A percentile compares a stretch with the other conserved stretches of the same genome.
Conservation (phyloP, 2,888 invertebrate genomes). For the Chelonus formosanus region DNA sequence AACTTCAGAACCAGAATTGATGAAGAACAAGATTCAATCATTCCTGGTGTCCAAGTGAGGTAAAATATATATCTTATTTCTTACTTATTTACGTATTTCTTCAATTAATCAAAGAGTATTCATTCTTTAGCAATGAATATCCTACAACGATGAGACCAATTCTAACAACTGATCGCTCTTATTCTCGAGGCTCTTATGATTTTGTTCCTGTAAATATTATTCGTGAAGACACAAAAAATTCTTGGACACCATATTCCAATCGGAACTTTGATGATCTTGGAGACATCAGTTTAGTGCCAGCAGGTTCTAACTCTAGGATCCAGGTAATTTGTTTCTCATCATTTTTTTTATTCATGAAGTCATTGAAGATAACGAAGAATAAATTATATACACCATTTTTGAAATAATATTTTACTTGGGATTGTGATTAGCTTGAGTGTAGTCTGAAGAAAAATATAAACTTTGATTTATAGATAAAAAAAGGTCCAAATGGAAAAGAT, state of each 20-base stretch:
- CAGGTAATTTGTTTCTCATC: slow-evolving; percentile 47
- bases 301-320: slow-evolving; percentile 59
- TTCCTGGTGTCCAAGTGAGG: slow-evolving; percentile 57
- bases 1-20: slow-evolving; percentile 42
- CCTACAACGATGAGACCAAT: slow-evolving; percentile 60
- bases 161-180: slow-evolving; percentile 58
- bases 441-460: neutral
- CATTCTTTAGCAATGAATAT: slow-evolving; percentile 53
- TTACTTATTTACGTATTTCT: neutral
- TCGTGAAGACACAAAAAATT: slow-evolving; percentile 56
- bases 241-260: slow-evolving; percentile 51
- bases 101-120: neutral
- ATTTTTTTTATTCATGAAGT: neutral
- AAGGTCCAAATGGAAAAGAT: slow-evolving; percentile 88
- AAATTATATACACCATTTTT: no score
- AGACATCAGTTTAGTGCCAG: slow-evolving; percentile 60
- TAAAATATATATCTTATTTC: slow-evolving; percentile 29
- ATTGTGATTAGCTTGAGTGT: no score
- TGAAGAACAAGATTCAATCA: slow-evolving; percentile 49
- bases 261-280: slow-evolving; percentile 58
- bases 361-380: no score
- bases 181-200: slow-evolving; percentile 49
- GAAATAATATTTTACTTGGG: no score
- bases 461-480: slow-evolving; percentile 78
- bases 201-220: slow-evolving; percentile 63